Evolutionary conservation across 2,888 invertebrate species (phyloP).

Genomic region (Lutraria lutraria): DNA sequence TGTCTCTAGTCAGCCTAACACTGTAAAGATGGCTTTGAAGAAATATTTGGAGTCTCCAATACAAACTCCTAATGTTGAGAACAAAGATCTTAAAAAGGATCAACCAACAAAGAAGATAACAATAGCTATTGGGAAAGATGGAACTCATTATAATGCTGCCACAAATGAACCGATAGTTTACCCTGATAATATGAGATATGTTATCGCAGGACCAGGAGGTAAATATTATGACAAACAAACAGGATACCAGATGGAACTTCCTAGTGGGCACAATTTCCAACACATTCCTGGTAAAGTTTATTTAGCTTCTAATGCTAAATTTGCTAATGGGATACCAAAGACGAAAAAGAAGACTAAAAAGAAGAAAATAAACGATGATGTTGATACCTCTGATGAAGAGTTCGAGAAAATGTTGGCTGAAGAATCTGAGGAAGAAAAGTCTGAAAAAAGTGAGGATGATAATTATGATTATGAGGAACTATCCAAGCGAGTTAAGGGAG

Average conservation of each 20-base stretch:
- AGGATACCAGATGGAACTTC: slow-evolving; percentile 37
- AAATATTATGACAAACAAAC: slow-evolving; percentile 52
- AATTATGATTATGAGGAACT: slow-evolving; percentile 57
- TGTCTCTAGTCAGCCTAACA: not conserved
- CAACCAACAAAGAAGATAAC: not conserved
- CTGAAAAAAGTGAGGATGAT: slow-evolving; percentile 14
- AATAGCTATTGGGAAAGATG: slow-evolving; percentile 37
- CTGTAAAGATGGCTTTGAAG: not conserved
- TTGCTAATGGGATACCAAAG: not conserved
- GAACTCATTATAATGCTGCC: slow-evolving; percentile 37
- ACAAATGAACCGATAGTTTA: slow-evolving; percentile 27
- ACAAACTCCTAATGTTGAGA: not conserved
- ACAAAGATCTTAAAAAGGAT: not conserved
- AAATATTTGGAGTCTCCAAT: not conserved
- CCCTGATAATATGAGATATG: slow-evolving; percentile 5
- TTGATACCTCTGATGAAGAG: slow-evolving; percentile 36
- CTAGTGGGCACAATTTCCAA: not conserved
- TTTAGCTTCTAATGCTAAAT: not conserved
- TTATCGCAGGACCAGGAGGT: slow-evolving; percentile 35
- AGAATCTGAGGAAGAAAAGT: not conserved
- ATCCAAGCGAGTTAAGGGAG: slow-evolving; percentile 40
- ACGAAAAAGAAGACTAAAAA: not conserved
- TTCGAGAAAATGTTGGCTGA: slow-evolving; percentile 42
- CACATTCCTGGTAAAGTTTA: slow-evolving; percentile 38
- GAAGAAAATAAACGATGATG: not conserved